Evolutionary conservation across 2,113 vertebrate species (phyloP).

Genomic region (Campylomormyrus numenius): DNA sequence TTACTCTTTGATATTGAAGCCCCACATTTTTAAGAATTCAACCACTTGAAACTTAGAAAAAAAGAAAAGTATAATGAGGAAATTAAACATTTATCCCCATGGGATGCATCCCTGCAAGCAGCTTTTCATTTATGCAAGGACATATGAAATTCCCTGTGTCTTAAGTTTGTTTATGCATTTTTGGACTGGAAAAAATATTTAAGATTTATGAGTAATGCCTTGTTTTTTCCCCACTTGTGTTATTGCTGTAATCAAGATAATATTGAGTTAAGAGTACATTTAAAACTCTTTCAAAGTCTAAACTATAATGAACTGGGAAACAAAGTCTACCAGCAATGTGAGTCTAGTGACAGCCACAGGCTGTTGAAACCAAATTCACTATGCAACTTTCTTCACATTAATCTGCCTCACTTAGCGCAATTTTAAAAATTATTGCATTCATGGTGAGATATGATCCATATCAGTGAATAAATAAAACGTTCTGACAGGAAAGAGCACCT

Average conservation of each 20-base stretch:
- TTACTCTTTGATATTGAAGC: slow-evolving; percentile 22
- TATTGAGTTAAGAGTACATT: slow-evolving; percentile 7
- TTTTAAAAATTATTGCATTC: neutral
- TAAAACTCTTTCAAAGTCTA: neutral
- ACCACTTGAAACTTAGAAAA: slow-evolving; percentile 11
- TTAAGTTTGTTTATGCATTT: neutral
- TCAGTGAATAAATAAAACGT: neutral
- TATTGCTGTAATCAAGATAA: neutral
- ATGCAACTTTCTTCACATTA: neutral
- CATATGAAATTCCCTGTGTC: neutral
- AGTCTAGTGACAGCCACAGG: neutral
- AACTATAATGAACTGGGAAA: neutral
- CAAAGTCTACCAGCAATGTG: neutral
- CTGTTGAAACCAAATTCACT: neutral
- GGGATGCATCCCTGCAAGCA: neutral
- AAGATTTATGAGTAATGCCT: neutral
- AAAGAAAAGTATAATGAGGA: slow-evolving; percentile 10
- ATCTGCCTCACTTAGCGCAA: neutral
- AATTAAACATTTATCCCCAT: slow-evolving; percentile 1
- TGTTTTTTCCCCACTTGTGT: neutral
- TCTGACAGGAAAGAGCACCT: neutral
- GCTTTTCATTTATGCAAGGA: slow-evolving; percentile 1
- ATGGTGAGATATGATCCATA: neutral
- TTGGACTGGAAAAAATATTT: slow-evolving; percentile 10
- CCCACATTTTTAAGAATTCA: slow-evolving; percentile 14